A percentile compares a stretch with the other conserved stretches of the same genome.
Conservation (phyloP, 2,113 vertebrate genomes). For the Trichomycterus rosablanca region DNA sequence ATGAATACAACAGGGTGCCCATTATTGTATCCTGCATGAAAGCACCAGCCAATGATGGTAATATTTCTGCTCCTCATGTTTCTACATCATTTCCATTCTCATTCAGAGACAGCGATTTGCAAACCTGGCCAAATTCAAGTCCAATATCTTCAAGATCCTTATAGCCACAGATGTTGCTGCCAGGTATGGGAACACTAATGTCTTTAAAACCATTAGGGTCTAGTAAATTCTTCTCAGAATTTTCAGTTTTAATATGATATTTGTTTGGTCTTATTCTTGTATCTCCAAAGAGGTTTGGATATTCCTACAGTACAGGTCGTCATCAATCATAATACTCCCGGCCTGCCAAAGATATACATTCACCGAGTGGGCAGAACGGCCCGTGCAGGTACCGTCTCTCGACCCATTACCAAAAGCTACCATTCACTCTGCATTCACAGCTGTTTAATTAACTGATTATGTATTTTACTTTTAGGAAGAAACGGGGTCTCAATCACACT, state of each 20-base stretch:
- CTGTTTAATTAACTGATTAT: background rate
- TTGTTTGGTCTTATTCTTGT: background rate
- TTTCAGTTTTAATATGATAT: too few relatives aligned
- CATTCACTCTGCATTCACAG: background rate
- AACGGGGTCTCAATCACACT: conserved; percentile 84
- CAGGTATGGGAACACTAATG: conserved; percentile 64
- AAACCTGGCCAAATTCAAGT: conserved; percentile 91
- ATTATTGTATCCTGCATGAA: too few relatives aligned
- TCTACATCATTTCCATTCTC: background rate
- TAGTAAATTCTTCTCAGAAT: background rate
- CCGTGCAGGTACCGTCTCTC: conserved; percentile 74
- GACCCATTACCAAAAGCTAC: background rate
- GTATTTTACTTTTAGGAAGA: conserved; percentile 73
- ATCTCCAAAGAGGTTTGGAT: conserved; percentile 78
- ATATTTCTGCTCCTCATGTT: too few relatives aligned
- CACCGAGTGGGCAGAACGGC: conserved; percentile 91
- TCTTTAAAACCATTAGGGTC: background rate
- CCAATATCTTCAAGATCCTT: conserved; percentile 89
- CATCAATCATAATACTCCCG: conserved; percentile 94
- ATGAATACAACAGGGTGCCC: too few relatives aligned
- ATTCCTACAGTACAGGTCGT: conserved; percentile 91
- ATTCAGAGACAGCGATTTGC: conserved; percentile 84
- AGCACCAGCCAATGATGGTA: too few relatives aligned
- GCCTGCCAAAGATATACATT: conserved; percentile 90
- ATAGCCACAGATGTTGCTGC: conserved; percentile 91